phyloP scores from a whole-genome alignment of 92 coral and sea anemone species.

The Palythoa grandiflora region DNA sequence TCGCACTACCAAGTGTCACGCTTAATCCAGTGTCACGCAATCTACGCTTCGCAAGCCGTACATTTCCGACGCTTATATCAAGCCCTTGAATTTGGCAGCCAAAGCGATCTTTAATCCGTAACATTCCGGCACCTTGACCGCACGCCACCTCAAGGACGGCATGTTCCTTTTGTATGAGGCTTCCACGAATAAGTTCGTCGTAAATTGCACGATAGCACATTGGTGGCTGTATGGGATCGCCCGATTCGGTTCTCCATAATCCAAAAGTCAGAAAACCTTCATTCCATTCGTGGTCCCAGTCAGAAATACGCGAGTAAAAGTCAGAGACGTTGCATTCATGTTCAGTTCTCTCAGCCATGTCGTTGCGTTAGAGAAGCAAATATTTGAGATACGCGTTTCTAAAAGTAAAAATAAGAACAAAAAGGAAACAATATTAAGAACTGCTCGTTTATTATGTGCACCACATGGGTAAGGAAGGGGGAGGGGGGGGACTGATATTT shows the following conservation, averaged over 20 bases:
- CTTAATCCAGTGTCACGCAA: conserved; percentile 59
- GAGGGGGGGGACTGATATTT: too few species aligned
- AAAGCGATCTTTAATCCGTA: conserved; percentile 22
- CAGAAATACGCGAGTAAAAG: conserved; percentile 42
- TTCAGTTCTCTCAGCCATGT: neutral
- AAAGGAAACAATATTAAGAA: too few species aligned
- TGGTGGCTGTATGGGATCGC: conserved; percentile 38
- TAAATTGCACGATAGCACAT: conserved; percentile 35
- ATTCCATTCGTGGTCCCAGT: conserved; percentile 46
- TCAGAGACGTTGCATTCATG: conserved; percentile 48
- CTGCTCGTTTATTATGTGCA: too few species aligned
- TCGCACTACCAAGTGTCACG: conserved; percentile 59
- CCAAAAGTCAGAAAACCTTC: conserved; percentile 55
- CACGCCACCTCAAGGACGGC: conserved; percentile 50
- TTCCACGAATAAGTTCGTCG: conserved; percentile 45
- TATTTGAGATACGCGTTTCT: too few species aligned
- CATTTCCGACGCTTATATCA: conserved; percentile 54
- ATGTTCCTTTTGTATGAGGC: conserved; percentile 44
- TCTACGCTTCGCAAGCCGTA: conserved; percentile 51
- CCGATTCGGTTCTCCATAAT: conserved; percentile 51
- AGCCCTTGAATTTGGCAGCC: conserved; percentile 46
- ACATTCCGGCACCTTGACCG: conserved; percentile 56
- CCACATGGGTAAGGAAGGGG: too few species aligned
- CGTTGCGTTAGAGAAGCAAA: too few species aligned
- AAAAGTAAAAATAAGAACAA: too few species aligned